Percentiles rank a stretch among this genome's conserved stretches.
Evolutionary conservation across 2,888 invertebrate genomes (phyloP).

Genomic region (Maniola hyperantus): DNA sequence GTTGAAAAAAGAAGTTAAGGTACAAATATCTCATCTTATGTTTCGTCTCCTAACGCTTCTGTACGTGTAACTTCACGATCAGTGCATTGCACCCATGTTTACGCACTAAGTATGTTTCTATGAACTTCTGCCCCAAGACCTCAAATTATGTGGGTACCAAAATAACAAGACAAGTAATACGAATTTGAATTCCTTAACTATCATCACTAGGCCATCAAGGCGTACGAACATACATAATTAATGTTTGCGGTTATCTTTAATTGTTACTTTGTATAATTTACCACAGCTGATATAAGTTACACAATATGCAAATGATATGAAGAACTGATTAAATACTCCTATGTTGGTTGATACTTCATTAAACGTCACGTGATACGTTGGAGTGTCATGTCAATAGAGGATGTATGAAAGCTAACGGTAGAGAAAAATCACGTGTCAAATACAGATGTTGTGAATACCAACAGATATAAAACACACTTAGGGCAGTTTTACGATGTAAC

Average conservation of each 20-base stretch:
- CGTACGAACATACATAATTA: not conserved
- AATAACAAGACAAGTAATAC: not conserved
- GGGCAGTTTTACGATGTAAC: not conserved
- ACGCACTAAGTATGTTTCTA: no score
- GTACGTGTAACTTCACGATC: no score
- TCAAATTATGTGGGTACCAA: not conserved
- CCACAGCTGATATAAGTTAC: constrained; percentile 8
- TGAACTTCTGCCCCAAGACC: no score
- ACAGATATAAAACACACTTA: not conserved
- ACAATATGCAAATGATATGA: constrained; percentile 7
- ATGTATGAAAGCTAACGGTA: constrained; percentile 6
- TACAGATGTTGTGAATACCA: not conserved
- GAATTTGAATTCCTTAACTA: not conserved
- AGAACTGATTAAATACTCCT: constrained; percentile 8
- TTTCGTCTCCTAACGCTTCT: no score
- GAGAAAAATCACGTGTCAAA: constrained; percentile 12
- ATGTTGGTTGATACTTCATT: not conserved
- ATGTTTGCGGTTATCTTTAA: constrained; percentile 8
- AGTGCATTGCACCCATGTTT: not conserved
- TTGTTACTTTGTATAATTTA: constrained; percentile 10
- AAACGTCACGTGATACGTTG: constrained; percentile 6
- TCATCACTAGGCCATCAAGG: not conserved
- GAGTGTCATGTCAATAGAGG: constrained; percentile 8
- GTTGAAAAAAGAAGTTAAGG: not conserved
- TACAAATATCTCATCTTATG: not conserved